These are phyloP conservation scores for Scaptomyza parva DNA, from an alignment of 2,888 invertebrate genomes.

Conservation along the genomic window DNA sequence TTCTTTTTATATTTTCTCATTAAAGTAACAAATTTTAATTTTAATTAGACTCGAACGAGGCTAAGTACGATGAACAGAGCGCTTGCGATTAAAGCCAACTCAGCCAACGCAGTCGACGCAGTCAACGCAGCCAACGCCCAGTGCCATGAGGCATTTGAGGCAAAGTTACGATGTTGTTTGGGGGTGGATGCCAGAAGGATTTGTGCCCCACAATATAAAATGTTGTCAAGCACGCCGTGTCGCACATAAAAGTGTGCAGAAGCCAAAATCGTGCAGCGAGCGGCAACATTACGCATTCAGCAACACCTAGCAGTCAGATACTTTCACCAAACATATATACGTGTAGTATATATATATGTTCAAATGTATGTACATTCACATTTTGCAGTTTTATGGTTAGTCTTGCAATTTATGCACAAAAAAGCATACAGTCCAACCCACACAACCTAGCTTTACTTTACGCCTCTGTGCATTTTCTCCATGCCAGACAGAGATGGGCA, in stretches of 20 bases:
- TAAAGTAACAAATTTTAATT: constrained; percentile 77
- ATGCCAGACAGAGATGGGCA: neutral
- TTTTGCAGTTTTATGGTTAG: constrained; percentile 67
- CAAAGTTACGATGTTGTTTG: constrained; percentile 20
- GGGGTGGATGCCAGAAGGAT: constrained; percentile 9
- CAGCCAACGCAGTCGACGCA: constrained; percentile 20
- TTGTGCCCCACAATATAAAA: constrained; percentile 55
- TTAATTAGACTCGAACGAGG: constrained; percentile 80
- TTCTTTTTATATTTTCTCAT: constrained; percentile 49
- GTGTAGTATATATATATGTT: neutral
- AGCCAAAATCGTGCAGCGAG: constrained; percentile 54
- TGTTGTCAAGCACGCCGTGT: constrained; percentile 68
- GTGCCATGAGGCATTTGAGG: constrained; percentile 18
- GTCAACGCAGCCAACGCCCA: constrained; percentile 19
- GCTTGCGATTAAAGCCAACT: constrained; percentile 33
- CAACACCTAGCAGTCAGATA: constrained; percentile 59
- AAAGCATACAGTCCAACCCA: constrained; percentile 30
- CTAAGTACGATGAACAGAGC: constrained; percentile 39
- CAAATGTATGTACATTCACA: constrained; percentile 48
- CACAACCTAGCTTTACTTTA: constrained; percentile 15
- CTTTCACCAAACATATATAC: constrained; percentile 4
- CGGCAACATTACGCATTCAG: constrained; percentile 60
- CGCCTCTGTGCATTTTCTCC: constrained; percentile 12
- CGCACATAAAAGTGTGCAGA: constrained; percentile 63
- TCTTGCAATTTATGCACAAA: constrained; percentile 73